A percentile compares a stretch with the other conserved stretches of the same genome.
Evolutionary conservation across 2,888 invertebrate species (phyloP).

Genomic region (Nemotelus pantherinus): DNA sequence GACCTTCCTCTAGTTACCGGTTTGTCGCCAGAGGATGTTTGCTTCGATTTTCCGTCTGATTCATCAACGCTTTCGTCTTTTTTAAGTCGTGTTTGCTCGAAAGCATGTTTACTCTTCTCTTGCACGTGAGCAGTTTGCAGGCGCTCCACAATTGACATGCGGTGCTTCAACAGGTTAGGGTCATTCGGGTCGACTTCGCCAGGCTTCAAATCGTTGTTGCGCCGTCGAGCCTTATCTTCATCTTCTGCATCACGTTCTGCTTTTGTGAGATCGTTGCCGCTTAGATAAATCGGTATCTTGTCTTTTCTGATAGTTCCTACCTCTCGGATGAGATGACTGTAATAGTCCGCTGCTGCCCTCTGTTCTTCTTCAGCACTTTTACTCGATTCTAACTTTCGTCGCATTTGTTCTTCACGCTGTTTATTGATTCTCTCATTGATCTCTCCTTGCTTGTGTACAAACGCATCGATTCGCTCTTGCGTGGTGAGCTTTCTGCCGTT

Average conservation of each 20-base stretch:
- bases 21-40: conserved; percentile 18
- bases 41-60: conserved; percentile 49
- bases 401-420: conserved; percentile 59
- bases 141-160: conserved; percentile 61
- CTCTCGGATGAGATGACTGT: conserved; percentile 81
- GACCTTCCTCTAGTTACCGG: conserved; percentile 56
- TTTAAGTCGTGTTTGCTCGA: conserved; percentile 54
- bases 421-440: conserved; percentile 58
- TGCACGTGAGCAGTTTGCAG: conserved; percentile 60
- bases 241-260: conserved; percentile 68
- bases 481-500: conserved; percentile 55
- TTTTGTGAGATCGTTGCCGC: conserved; percentile 71
- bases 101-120: conserved; percentile 46
- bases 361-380: conserved; percentile 69
- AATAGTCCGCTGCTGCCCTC: conserved; percentile 79
- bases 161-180: conserved; percentile 57
- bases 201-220: not conserved
- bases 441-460: conserved; percentile 61
- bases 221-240: conserved; percentile 49
- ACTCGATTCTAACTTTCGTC: conserved; percentile 56
- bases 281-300: conserved; percentile 69
- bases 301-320: conserved; percentile 68
- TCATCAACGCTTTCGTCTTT: conserved; percentile 52
- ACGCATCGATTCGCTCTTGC: conserved; percentile 63
- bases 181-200: conserved; percentile 51